Conservation (phyloP, 2,888 invertebrate genomes). For the Subacronicta megacephala region DNA sequence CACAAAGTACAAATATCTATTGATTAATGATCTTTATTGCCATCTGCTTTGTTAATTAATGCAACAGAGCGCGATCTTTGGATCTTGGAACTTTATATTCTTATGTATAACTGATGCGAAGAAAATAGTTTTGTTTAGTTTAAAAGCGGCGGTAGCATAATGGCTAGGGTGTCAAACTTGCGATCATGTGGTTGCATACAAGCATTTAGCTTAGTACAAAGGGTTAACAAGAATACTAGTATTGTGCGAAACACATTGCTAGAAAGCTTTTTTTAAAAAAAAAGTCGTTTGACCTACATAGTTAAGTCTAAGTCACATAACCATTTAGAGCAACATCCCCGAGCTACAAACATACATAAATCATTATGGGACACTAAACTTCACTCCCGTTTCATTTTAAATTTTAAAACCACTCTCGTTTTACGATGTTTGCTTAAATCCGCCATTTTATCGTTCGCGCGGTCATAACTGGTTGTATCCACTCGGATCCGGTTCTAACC, state of each 20-base stretch:
- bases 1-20: background rate
- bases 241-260: no score
- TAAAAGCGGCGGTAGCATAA: no score
- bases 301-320: background rate
- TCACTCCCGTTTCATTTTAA: constrained; percentile 46
- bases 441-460: constrained; percentile 50
- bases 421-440: constrained; percentile 60
- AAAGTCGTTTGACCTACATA: background rate
- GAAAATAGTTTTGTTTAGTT: no score
- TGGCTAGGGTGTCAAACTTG: no score
- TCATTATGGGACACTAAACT: constrained; percentile 36
- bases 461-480: constrained; percentile 42
- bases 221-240: no score
- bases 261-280: no score
- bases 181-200: no score
- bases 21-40: background rate
- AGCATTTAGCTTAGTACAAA: no score
- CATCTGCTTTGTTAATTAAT: background rate
- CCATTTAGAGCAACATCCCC: background rate
- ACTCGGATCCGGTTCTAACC: constrained; percentile 36
- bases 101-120: no score
- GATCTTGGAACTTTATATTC: no score
- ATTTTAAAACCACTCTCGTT: constrained; percentile 57
- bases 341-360: constrained; percentile 28
- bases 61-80: no score